Evolutionary conservation across 2,888 invertebrate genomes (phyloP).

Genomic region (Laothoe populi): DNA sequence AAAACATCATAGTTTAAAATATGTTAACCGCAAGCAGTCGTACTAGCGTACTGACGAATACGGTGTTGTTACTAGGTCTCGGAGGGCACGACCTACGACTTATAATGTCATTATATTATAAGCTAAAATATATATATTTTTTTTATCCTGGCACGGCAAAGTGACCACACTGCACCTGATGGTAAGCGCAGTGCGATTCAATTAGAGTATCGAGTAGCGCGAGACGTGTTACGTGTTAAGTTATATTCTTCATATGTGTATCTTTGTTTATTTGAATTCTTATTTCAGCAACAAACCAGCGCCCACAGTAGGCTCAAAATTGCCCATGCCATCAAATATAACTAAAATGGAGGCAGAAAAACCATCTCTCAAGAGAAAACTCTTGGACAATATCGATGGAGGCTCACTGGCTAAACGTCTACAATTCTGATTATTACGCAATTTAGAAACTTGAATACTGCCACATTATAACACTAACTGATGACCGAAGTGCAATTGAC

Average conservation of each 20-base stretch:
- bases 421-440: slow-evolving; percentile 79
- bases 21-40: too few relatives aligned
- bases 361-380: slow-evolving; percentile 90
- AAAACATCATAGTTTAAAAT: too few relatives aligned
- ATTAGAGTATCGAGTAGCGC: too few relatives aligned
- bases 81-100: too few relatives aligned
- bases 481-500: slow-evolving; percentile 56
- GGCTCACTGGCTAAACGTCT: slow-evolving; percentile 88
- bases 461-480: slow-evolving; percentile 44
- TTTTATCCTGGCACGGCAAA: too few relatives aligned
- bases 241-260: neutral
- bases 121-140: too few relatives aligned
- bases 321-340: slow-evolving; percentile 91
- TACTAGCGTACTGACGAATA: too few relatives aligned
- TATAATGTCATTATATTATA: too few relatives aligned
- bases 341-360: slow-evolving; percentile 86
- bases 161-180: too few relatives aligned
- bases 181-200: too few relatives aligned
- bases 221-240: too few relatives aligned
- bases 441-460: slow-evolving; percentile 34
- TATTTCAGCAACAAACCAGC: slow-evolving; percentile 91
- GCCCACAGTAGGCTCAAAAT: slow-evolving; percentile 92
- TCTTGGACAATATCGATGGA: slow-evolving; percentile 89
- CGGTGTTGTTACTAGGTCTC: too few relatives aligned
- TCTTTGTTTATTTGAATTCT: slow-evolving; percentile 23